Evolutionary conservation across 2,113 vertebrate genomes (phyloP).

Genomic region (Himantopus leucocephalus): DNA sequence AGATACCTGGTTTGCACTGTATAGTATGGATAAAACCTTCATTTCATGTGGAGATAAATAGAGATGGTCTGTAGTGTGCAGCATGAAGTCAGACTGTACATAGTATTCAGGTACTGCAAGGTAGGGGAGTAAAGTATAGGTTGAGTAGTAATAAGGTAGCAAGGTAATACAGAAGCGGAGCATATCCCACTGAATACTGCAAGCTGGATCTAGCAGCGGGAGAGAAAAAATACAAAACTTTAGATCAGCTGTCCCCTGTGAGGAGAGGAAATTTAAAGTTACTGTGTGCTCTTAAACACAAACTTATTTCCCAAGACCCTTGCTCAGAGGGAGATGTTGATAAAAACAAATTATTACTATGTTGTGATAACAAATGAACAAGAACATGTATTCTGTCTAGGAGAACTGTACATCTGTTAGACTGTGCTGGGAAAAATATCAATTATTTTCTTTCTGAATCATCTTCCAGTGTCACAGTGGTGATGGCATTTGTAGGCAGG

Average conservation of each 20-base stretch:
- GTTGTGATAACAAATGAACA: not conserved
- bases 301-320: not conserved
- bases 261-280: not conserved
- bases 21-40: not conserved
- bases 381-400: not conserved
- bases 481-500: not conserved
- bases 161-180: not conserved
- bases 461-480: not conserved
- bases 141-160: not conserved
- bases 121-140: not conserved
- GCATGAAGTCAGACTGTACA: not conserved
- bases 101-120: not conserved
- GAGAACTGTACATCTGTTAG: not conserved
- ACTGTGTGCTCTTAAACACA: not conserved
- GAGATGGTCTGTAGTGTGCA: not conserved
- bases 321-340: not conserved
- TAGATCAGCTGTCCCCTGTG: not conserved
- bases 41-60: slow-evolving; percentile 44
- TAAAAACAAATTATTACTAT: not conserved
- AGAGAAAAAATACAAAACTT: slow-evolving; percentile 1
- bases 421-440: not conserved
- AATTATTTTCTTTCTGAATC: not conserved
- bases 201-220: not conserved
- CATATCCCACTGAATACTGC: not conserved
- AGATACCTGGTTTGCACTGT: not conserved